Evolutionary conservation across 2,113 vertebrate species (phyloP), one percentile per base, ranked within the genome.

Genomic region (Sialia sialis): DNA sequence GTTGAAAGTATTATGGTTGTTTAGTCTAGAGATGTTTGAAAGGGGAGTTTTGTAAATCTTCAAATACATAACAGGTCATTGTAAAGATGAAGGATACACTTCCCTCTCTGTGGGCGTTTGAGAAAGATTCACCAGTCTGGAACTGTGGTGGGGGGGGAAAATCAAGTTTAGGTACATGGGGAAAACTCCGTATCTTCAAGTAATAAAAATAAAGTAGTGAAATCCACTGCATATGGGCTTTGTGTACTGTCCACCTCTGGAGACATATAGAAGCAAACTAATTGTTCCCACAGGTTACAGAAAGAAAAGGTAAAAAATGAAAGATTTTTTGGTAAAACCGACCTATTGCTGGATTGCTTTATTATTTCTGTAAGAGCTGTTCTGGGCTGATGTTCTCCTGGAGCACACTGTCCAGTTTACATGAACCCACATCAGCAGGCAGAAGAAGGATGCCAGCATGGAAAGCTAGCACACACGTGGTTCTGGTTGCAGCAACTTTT

Each of bases 181-280:
- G 6, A 56, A 75, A 25, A 20, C 0, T 1, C 1, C 2, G 0
- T 68, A 26, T 48, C 21, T 89, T 63, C 30, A 58, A 26, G 10
- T 70, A 38, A 46, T 84, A 79, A 85, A 84, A 86, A 44, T 55
- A 27, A 69, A 49, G 10, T 4, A 16, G 15, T 78, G 39, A 30
- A 84, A 84, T 49, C 25, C 34, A 60, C 82, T 41, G n/a, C 15
- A 17, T 49, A 36, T 54, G 32, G 39, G 20, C 49, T 79, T 44
- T 67, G 15, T 74, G 56, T 16, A 36, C 74, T 87, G 39, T 44
- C 36, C 6, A 26, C 8, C 34, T 73, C 87, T 87, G 49, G 44
- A 82, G 34, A 83, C 19, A 9, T 52, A 48, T 0, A 64, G 16
- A 26, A 72, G 34, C 5, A 59, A 52, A 82, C 29, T 41, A 75